Conservation (phyloP, 2,888 invertebrate species). For the Hipparchia semele region DNA sequence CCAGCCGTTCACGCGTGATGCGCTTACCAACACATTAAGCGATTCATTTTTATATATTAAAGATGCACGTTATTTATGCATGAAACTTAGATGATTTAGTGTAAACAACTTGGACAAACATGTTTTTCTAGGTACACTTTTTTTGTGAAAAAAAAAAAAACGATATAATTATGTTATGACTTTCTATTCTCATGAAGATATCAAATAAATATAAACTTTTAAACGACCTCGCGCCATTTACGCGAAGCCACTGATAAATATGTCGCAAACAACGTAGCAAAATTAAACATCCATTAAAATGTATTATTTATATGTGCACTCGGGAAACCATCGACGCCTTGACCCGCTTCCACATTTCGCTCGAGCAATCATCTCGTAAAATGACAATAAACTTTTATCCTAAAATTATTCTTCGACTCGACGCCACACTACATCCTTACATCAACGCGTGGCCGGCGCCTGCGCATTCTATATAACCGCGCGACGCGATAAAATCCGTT, state of each 20-base stretch:
- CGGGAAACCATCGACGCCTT: conserved; percentile 42
- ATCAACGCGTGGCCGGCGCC: conserved; percentile 62
- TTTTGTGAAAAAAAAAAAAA: no score
- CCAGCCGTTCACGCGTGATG: no score
- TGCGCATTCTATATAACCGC: conserved; percentile 57
- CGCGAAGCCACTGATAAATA: background rate
- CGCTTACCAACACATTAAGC: no score
- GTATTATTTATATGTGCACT: conserved; percentile 8
- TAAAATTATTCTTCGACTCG: conserved; percentile 44
- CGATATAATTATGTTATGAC: background rate
- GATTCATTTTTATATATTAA: no score
- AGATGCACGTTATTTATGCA: no score
- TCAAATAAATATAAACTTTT: background rate
- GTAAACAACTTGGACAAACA: background rate
- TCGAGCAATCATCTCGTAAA: conserved; percentile 5
- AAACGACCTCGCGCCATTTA: background rate
- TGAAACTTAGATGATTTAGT: no score
- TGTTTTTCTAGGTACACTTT: background rate
- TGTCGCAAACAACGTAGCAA: background rate
- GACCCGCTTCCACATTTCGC: conserved; percentile 50
- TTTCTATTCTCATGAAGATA: background rate
- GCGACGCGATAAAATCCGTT: conserved; percentile 59
- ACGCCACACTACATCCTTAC: conserved; percentile 55
- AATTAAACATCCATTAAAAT: conserved; percentile 16
- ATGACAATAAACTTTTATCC: conserved; percentile 46